Evolutionary conservation across 2,888 invertebrate species (phyloP).

Genomic region (Diloba caeruleocephala): DNA sequence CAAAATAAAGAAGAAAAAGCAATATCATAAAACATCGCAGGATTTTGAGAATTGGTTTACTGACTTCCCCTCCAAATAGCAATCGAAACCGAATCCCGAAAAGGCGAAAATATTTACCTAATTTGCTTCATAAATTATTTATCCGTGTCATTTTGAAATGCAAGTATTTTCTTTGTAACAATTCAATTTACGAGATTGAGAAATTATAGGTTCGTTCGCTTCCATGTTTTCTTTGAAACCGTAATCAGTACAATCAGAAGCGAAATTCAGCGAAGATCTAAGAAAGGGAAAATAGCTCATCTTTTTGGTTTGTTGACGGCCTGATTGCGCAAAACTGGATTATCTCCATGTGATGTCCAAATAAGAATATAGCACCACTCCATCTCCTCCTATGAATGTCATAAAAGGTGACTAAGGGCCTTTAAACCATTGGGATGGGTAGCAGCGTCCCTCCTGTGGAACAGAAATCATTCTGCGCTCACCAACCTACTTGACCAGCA

Average conservation of each 20-base stretch:
- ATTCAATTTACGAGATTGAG: constrained; percentile 32
- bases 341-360: too few relatives aligned
- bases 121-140: constrained; percentile 65
- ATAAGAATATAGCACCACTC: too few relatives aligned
- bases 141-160: constrained; percentile 50
- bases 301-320: too few relatives aligned
- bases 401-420: too few relatives aligned
- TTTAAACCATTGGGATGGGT: too few relatives aligned
- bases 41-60: constrained; percentile 42
- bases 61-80: constrained; percentile 21
- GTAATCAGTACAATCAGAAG: constrained; percentile 33
- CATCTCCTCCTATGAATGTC: too few relatives aligned
- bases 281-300: too few relatives aligned
- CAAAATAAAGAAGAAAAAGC: too few relatives aligned
- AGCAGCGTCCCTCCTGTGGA: too few relatives aligned
- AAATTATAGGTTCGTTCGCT: constrained; percentile 21
- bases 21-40: background rate
- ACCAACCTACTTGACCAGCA: too few relatives aligned
- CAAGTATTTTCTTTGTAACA: constrained; percentile 42
- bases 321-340: too few relatives aligned
- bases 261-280: background rate
- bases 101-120: constrained; percentile 66
- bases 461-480: too few relatives aligned
- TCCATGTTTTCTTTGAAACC: constrained; percentile 31
- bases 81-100: constrained; percentile 48